phyloP scores from a whole-genome alignment of 2,888 invertebrate genomes.

The Lochmaea capreae region DNA sequence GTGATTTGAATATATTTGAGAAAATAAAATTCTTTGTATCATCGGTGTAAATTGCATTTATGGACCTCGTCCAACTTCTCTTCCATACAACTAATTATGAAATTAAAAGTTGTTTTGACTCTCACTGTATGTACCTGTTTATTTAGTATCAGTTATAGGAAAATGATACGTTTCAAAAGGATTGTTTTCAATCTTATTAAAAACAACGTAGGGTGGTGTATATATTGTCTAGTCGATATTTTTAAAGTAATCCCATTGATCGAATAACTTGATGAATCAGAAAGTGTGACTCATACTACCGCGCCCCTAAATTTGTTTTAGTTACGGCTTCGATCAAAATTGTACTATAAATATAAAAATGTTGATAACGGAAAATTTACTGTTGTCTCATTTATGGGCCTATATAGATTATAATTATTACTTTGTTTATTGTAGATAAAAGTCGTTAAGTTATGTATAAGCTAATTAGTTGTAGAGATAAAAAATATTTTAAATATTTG shows the following conservation, averaged over 20 bases:
- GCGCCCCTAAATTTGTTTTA: not conserved
- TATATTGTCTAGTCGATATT: not conserved
- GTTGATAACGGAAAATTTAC: not conserved
- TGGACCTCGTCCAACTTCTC: too few relatives aligned
- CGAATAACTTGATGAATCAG: not conserved
- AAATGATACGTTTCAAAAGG: too few relatives aligned
- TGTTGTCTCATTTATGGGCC: not conserved
- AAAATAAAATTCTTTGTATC: too few relatives aligned
- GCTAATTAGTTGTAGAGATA: not conserved
- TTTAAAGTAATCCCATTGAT: not conserved
- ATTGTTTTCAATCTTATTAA: too few relatives aligned
- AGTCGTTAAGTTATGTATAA: not conserved
- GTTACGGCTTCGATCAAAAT: not conserved
- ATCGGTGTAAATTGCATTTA: too few relatives aligned
- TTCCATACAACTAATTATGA: too few relatives aligned
- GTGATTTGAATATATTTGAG: too few relatives aligned
- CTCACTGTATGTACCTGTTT: too few relatives aligned
- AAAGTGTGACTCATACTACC: not conserved
- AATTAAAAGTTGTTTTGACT: too few relatives aligned
- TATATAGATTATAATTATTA: not conserved
- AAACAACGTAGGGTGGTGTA: too few relatives aligned
- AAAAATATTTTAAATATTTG: not conserved
- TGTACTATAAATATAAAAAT: not conserved
- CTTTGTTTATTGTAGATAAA: not conserved
- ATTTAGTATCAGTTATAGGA: too few relatives aligned